A percentile compares a stretch with the other conserved stretches of the same genome.
These are phyloP conservation scores for Rhinella marina DNA, from an alignment of 2,797 vertebrate genomes.

Conservation along the genomic window DNA sequence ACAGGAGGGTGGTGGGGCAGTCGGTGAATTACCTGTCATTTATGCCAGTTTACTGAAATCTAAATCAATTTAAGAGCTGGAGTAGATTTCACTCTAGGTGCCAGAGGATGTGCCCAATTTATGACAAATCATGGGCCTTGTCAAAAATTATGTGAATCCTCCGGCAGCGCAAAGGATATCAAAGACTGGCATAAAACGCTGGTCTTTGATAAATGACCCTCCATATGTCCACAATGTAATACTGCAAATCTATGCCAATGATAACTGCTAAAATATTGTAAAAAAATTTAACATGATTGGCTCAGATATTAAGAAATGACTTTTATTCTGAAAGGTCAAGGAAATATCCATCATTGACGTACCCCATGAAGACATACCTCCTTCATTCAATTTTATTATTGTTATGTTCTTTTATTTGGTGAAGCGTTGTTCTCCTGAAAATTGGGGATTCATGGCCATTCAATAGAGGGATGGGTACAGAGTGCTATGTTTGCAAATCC, in stretches of 20 bases:
- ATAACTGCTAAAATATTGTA: not conserved
- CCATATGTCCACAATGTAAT: not conserved
- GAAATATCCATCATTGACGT: not conserved
- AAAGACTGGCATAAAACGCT: too few species aligned
- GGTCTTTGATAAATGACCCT: too few species aligned
- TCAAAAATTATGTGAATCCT: too few species aligned
- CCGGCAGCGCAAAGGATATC: too few species aligned
- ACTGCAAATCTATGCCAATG: not conserved
- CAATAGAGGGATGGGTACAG: conserved; percentile 13
- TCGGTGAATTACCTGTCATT: too few species aligned
- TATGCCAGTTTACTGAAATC: too few species aligned
- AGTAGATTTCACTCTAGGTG: too few species aligned
- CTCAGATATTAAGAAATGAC: too few species aligned
- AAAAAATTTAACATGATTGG: not conserved
- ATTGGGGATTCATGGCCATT: not conserved
- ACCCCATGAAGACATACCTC: not conserved
- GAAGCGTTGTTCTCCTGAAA: not conserved
- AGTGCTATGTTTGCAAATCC: conserved; percentile 59
- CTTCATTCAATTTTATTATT: not conserved
- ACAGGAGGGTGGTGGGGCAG: too few species aligned
- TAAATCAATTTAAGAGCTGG: too few species aligned
- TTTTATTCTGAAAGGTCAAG: not conserved
- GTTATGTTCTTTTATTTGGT: not conserved
- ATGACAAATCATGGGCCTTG: too few species aligned
- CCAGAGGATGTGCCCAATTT: too few species aligned